Percentiles rank a stretch among this genome's conserved stretches.
Conservation (phyloP, 2,113 vertebrate species). For the Pelusios castaneus region DNA sequence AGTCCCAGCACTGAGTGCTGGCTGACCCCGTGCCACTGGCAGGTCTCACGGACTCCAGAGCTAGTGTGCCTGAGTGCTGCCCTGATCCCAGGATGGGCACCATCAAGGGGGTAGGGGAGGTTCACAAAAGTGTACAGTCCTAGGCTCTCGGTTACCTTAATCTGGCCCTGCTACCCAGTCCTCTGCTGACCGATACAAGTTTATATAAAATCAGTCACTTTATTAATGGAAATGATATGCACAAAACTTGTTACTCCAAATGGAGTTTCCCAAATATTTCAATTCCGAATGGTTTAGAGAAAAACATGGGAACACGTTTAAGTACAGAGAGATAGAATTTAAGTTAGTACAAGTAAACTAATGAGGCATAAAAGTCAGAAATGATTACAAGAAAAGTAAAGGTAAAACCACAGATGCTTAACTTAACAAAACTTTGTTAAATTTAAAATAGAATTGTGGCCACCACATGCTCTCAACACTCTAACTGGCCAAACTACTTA, state of each 20-base stretch:
- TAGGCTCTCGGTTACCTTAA: no score
- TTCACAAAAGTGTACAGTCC: no score
- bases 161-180: not conserved
- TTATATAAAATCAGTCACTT: not conserved
- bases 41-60: no score
- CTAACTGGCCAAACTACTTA: not conserved
- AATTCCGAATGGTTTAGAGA: not conserved
- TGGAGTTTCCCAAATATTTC: not conserved
- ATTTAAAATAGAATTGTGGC: not conserved
- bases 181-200: not conserved
- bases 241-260: not conserved
- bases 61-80: no score
- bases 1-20: no score
- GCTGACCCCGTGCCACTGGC: no score
- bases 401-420: not conserved
- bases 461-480: not conserved
- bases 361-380: not conserved
- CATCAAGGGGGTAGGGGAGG: no score
- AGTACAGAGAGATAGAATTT: not conserved
- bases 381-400: not conserved
- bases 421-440: not conserved
- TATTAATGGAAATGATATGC: not conserved
- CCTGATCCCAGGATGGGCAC: no score
- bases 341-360: not conserved
- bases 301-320: not conserved